phyloP scores from a whole-genome alignment of 2,797 vertebrate genomes.

The Rousettus madagascariensis region DNA sequence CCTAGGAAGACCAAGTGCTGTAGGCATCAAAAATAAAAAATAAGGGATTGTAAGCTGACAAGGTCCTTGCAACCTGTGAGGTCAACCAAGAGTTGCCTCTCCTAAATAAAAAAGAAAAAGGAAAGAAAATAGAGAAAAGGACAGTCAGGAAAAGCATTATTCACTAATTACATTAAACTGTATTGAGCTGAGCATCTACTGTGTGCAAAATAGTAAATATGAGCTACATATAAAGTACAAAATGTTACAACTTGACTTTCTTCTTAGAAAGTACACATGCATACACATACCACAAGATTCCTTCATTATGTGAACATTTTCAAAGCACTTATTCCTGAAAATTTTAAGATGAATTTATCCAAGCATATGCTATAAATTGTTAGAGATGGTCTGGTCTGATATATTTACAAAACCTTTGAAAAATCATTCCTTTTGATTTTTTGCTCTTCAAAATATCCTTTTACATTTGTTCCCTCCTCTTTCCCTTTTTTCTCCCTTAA shows the following conservation, averaged over 20 bases:
- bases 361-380: background rate
- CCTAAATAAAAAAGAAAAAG: no score
- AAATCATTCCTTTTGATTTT: background rate
- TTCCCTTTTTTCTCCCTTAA: background rate
- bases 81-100: no score
- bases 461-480: background rate
- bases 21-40: no score
- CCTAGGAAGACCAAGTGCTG: no score
- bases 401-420: background rate
- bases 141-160: background rate
- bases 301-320: conserved; percentile 10
- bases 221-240: background rate
- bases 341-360: background rate
- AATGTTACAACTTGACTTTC: background rate
- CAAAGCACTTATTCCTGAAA: background rate
- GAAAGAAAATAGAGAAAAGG: background rate
- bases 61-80: no score
- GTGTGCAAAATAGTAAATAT: background rate
- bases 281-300: background rate
- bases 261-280: background rate
- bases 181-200: background rate
- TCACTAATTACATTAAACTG: background rate
- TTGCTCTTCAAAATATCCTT: background rate
- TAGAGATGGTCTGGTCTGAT: background rate
- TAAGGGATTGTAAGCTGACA: no score